A percentile compares a stretch with the other conserved stretches of the same genome.
Conservation (phyloP, 2,113 vertebrate species). For the Tetrax tetrax region DNA sequence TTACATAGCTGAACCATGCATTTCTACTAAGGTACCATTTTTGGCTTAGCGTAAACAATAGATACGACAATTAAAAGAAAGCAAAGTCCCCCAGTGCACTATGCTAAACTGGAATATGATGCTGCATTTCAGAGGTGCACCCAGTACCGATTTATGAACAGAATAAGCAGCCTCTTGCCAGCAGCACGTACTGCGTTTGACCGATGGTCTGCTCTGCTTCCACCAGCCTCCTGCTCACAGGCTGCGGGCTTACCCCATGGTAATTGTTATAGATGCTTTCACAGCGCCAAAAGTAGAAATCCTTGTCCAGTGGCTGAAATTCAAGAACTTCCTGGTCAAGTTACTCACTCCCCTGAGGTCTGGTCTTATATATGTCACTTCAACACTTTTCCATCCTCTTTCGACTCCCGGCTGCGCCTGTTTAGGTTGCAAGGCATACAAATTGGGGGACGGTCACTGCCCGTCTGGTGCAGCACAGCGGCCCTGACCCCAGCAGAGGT, state of each 20-base stretch:
- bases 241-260: neutral
- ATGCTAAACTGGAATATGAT: neutral
- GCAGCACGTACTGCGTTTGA: fast-evolving
- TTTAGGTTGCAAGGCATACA: neutral
- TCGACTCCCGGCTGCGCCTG: neutral
- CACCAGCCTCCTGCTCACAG: neutral
- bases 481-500: neutral
- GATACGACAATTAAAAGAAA: neutral
- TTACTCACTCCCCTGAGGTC: neutral
- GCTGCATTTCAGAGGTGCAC: neutral
- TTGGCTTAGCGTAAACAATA: neutral
- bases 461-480: fast-evolving
- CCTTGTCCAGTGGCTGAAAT: neutral
- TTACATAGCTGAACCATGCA: neutral
- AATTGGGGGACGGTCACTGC: neutral
- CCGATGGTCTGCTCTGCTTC: neutral
- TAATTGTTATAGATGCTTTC: neutral
- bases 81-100: neutral
- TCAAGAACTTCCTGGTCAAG: neutral
- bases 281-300: neutral
- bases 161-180: neutral
- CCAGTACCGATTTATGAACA: neutral
- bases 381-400: neutral
- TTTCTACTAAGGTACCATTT: neutral
- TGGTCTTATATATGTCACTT: neutral